phyloP scores from a whole-genome alignment of 2,113 vertebrate species.

The Megalops atlanticus region DNA sequence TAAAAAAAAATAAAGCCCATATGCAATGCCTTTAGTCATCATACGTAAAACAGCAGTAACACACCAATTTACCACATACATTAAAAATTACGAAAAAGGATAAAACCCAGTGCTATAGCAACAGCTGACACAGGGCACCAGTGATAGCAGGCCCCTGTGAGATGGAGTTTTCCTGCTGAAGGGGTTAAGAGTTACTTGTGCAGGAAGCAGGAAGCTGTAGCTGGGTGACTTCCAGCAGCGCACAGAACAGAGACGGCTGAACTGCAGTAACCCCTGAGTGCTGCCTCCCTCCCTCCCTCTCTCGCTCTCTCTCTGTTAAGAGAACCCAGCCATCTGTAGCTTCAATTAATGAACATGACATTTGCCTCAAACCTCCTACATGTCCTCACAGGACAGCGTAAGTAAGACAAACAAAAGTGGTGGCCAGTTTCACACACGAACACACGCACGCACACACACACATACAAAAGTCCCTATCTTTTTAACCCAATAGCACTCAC shows the following conservation, averaged over 20 bases:
- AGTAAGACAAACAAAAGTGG: no score
- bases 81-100: neutral
- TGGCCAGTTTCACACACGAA: no score
- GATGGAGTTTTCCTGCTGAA: constrained; percentile 34
- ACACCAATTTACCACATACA: neutral
- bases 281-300: neutral
- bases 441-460: neutral
- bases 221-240: constrained; percentile 39
- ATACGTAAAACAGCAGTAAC: neutral
- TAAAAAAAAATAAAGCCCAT: no score
- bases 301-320: neutral
- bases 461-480: no score
- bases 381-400: no score
- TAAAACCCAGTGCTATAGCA: neutral
- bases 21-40: no score
- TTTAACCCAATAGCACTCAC: neutral
- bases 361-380: no score
- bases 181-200: constrained; percentile 56
- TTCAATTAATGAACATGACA: no score
- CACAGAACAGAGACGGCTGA: constrained; percentile 51
- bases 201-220: constrained; percentile 48
- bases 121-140: neutral
- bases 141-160: neutral
- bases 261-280: constrained; percentile 59
- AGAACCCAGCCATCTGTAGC: no score